These are phyloP conservation scores for Trissolcus japonicus DNA, from an alignment of 2,888 invertebrate species.

Conservation along the genomic window DNA sequence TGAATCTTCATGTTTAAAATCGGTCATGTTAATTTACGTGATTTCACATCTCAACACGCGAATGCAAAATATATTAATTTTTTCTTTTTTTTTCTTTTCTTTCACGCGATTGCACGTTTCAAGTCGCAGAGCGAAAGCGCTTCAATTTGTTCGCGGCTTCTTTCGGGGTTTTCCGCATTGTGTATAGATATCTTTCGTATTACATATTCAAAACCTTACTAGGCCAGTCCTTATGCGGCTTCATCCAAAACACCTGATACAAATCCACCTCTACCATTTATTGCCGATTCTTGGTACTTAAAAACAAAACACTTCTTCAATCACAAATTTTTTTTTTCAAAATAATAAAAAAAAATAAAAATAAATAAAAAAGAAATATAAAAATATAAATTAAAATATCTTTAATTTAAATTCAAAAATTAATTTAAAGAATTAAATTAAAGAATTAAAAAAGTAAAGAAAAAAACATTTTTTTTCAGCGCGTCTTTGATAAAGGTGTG, in stretches of 20 bases:
- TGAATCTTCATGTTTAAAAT: constrained; percentile 12
- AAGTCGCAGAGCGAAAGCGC: constrained; percentile 45
- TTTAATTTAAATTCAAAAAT: too few relatives aligned
- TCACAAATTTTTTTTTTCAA: too few relatives aligned
- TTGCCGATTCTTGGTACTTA: too few relatives aligned
- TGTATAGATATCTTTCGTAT: constrained; percentile 36
- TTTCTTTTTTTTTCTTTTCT: background rate
- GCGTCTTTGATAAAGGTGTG: too few relatives aligned
- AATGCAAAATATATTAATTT: constrained; percentile 17
- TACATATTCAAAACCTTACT: constrained; percentile 53
- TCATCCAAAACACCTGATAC: constrained; percentile 26
- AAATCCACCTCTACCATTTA: background rate
- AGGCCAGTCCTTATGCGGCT: constrained; percentile 46
- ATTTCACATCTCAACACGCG: constrained; percentile 35
- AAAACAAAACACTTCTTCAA: too few relatives aligned
- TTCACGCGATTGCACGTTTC: constrained; percentile 37
- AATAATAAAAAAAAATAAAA: too few relatives aligned
- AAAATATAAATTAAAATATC: too few relatives aligned
- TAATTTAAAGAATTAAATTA: too few relatives aligned
- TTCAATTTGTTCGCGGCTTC: constrained; percentile 50
- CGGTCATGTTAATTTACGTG: constrained; percentile 16
- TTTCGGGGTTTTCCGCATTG: constrained; percentile 44
- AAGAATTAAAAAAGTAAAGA: too few relatives aligned
- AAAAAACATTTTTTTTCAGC: too few relatives aligned
- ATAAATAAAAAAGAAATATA: too few relatives aligned